Evolutionary conservation across 2,888 invertebrate genomes (phyloP).

Genomic region (Anoplius nigerrimus): DNA sequence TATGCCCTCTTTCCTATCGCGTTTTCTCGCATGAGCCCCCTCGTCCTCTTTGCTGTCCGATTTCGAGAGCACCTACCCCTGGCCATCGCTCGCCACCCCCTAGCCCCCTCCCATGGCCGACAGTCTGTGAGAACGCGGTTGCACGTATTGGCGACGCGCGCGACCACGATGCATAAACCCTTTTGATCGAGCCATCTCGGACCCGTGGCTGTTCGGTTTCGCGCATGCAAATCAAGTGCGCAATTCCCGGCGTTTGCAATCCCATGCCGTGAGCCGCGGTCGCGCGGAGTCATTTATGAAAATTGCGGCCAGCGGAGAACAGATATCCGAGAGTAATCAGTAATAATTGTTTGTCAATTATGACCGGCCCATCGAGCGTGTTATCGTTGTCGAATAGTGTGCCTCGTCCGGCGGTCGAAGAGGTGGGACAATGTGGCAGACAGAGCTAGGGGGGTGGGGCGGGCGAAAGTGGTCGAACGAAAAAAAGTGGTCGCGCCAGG

Average conservation of each 20-base stretch:
- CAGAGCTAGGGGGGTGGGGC: too few relatives aligned
- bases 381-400: too few relatives aligned
- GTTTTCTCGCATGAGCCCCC: neutral
- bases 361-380: too few relatives aligned
- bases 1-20: too few relatives aligned
- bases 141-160: conserved; percentile 1
- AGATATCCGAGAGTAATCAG: neutral
- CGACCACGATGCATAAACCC: conserved; percentile 26
- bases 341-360: conserved; percentile 3
- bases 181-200: conserved; percentile 26
- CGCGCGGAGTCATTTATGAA: conserved; percentile 9
- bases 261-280: conserved; percentile 12
- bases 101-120: too few relatives aligned
- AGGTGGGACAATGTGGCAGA: too few relatives aligned
- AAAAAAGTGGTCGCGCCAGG: too few relatives aligned
- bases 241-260: conserved; percentile 31
- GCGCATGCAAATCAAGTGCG: conserved; percentile 23
- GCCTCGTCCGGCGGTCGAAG: too few relatives aligned
- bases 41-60: conserved; percentile 4
- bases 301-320: neutral
- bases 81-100: conserved; percentile 9
- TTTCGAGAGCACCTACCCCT: conserved; percentile 2
- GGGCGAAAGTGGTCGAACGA: too few relatives aligned
- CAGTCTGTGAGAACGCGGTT: conserved; percentile 12
- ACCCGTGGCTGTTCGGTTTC: neutral